Base-by-base conservation (phyloP, 1,140 invertebrate species). In the Drosophila murphyi region DNA sequence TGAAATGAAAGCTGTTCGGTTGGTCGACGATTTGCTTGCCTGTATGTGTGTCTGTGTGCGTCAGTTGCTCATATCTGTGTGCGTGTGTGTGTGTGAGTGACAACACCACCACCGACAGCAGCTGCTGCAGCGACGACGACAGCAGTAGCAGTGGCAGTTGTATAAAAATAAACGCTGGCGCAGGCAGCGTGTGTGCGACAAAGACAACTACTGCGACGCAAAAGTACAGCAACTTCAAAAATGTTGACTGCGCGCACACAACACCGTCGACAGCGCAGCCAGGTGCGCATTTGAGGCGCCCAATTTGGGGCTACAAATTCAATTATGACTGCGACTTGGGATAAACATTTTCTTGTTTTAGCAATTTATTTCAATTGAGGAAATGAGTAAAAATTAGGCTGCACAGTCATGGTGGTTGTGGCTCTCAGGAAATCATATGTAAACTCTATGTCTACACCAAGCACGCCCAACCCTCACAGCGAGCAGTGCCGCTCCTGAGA, bases 181-280 rank as follows among this genome's bases (percentile, higher is more conserved):
- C 56, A 76, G 78, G 75, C 78, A 74, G 76, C 80, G 57, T 71
- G 59, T 43, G 87, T 82, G 79, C 48, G 65, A 82, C 52, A 76
- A 80, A 90, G 87, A 82, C 83, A 88, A 88, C 87, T 88, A 79
- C 88, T 81, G 78, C 85, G 85, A 80, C 86, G 73, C 87, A 70
- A 78, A 90, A 90, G 87, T 90, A 90, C 87, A 90, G 87, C 88
- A 82, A 90, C 83, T 87, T 90, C 87, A 87, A 90, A 90, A 87
- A 90, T 85, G 79, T 83, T 73, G 83, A 75, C 82, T 82, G 82
- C 85, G 79, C 81, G 73, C 52, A 77, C 71, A 78, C 45, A 67
- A 5, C 6, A 20, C 39, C 64, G 71, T 51, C 54, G 65, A 76
- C 79, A 76, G 71, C 61, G 59, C 20, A 8, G 28, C 8, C 76